These are phyloP conservation scores for Morelia viridis DNA, from an alignment of 2,797 vertebrate genomes.

Conservation along the genomic window DNA sequence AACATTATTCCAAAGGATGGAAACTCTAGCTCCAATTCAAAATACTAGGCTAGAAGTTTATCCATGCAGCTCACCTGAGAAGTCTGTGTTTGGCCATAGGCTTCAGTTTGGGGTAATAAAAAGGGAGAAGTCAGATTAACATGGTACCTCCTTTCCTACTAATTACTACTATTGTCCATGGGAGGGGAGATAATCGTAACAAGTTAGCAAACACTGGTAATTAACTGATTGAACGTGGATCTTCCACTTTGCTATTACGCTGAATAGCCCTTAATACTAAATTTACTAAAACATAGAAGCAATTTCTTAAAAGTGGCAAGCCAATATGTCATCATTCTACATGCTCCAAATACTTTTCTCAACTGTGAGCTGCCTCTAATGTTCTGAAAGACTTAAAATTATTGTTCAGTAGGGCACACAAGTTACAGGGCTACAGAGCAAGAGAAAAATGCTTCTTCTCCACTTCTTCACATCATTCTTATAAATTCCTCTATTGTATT, in stretches of 20 bases:
- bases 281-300: not conserved
- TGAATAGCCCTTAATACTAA: not conserved
- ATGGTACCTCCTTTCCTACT: not conserved
- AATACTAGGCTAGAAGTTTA: not conserved
- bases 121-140: not conserved
- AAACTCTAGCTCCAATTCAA: slow-evolving; percentile 46
- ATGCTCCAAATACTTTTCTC: too few relatives aligned
- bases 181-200: too few relatives aligned
- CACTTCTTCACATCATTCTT: not conserved
- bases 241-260: not conserved
- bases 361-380: not conserved
- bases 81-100: too few relatives aligned
- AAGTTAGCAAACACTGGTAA: too few relatives aligned
- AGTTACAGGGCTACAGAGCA: not conserved
- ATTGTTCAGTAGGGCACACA: not conserved
- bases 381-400: not conserved
- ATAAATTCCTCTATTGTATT: not conserved
- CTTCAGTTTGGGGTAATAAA: not conserved
- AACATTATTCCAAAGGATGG: slow-evolving; percentile 40
- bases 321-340: too few relatives aligned
- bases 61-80: too few relatives aligned
- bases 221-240: not conserved
- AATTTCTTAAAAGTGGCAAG: not conserved
- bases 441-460: not conserved
- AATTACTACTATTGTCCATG: not conserved